Percentiles rank a stretch among this genome's conserved stretches.
phyloP scores from a whole-genome alignment of 2,797 vertebrate genomes.

The Acanthopagrus latus region DNA sequence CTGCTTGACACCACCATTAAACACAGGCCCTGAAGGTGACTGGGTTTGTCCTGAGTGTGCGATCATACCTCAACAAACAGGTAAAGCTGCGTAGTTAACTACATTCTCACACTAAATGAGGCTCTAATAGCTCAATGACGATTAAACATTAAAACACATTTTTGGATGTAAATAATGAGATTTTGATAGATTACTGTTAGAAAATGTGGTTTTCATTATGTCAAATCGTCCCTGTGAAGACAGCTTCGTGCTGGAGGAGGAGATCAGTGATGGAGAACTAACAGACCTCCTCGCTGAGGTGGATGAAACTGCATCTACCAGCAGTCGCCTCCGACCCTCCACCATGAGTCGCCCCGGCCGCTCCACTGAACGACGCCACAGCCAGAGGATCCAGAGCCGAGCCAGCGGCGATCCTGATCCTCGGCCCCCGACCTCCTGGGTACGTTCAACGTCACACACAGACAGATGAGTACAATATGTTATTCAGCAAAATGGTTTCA shows the following conservation, averaged over 20 bases:
- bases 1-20: slow-evolving; percentile 61
- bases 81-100: slow-evolving; percentile 9
- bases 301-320: slow-evolving; percentile 37
- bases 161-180: background rate
- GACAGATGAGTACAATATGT: background rate
- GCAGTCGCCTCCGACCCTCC: slow-evolving; percentile 66
- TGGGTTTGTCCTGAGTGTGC: slow-evolving; percentile 76
- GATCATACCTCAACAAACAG: slow-evolving; percentile 18
- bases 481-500: background rate
- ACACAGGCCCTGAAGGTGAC: slow-evolving; percentile 34
- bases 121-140: background rate
- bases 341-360: slow-evolving; percentile 24
- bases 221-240: slow-evolving; percentile 24
- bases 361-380: slow-evolving; percentile 32
- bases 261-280: slow-evolving; percentile 73
- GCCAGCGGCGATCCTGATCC: background rate
- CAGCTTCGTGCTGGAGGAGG: slow-evolving; percentile 49
- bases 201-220: background rate
- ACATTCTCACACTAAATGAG: too few relatives aligned
- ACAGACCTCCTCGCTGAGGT: slow-evolving; percentile 65
- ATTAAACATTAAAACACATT: background rate
- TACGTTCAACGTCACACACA: slow-evolving; percentile 23
- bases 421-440: slow-evolving; percentile 39
- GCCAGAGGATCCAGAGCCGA: slow-evolving; percentile 52
- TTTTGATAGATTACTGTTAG: background rate